Evolutionary conservation across 2,888 invertebrate species (phyloP).

Genomic region (Macaria liturata): DNA sequence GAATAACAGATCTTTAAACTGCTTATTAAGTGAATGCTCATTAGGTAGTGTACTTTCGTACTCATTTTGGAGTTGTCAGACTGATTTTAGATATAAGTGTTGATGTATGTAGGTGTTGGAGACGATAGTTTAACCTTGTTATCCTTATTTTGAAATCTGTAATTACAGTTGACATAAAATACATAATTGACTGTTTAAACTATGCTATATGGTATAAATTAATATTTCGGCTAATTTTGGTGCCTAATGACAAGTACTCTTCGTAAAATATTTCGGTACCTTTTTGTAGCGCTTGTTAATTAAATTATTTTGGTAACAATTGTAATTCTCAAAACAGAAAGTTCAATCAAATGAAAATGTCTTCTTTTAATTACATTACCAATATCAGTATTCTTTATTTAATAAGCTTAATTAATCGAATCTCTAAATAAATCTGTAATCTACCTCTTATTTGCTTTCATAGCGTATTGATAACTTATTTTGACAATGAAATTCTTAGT

Average conservation of each 20-base stretch:
- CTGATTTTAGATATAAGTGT: constrained; percentile 78
- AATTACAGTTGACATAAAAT: neutral
- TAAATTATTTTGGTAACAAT: too few relatives aligned
- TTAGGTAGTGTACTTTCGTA: constrained; percentile 55
- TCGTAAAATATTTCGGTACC: too few relatives aligned
- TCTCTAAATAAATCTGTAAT: constrained; percentile 70
- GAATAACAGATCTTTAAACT: constrained; percentile 33
- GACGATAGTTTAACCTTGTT: constrained; percentile 59
- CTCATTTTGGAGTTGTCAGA: constrained; percentile 77
- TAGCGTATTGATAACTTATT: constrained; percentile 71
- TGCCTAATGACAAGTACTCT: too few relatives aligned
- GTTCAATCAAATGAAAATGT: too few relatives aligned
- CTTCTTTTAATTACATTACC: constrained; percentile 52
- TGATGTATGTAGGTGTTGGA: constrained; percentile 52
- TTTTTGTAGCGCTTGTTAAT: too few relatives aligned
- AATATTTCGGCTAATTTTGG: too few relatives aligned
- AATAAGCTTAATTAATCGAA: constrained; percentile 64
- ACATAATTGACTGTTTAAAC: too few relatives aligned
- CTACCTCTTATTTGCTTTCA: constrained; percentile 79
- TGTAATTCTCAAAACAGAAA: too few relatives aligned
- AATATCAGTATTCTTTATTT: constrained; percentile 74
- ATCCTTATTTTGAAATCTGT: constrained; percentile 26
- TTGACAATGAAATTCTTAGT: constrained; percentile 58
- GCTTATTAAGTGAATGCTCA: constrained; percentile 60
- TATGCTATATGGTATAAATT: too few relatives aligned